These are phyloP conservation scores for Drosophila pandora DNA, from an alignment of 1,140 invertebrate genomes.

Conservation along the genomic window DNA sequence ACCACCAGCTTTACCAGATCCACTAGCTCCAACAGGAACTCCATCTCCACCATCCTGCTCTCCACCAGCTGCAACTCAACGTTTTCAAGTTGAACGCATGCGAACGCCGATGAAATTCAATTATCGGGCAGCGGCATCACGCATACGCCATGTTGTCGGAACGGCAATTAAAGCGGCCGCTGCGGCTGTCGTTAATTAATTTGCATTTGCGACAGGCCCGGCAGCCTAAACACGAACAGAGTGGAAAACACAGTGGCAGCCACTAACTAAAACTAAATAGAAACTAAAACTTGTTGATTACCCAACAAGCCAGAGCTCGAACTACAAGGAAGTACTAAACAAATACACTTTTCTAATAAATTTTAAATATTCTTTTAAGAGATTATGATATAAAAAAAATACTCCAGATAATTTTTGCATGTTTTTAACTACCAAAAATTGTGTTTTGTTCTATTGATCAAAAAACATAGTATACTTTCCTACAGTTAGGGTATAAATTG, in stretches of 20 bases:
- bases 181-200: constrained; percentile 70
- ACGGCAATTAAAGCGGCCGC: constrained; percentile 70
- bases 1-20: constrained; percentile 26
- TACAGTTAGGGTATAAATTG: constrained; percentile 16
- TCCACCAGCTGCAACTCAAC: constrained; percentile 34
- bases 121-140: constrained; percentile 68
- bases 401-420: too few relatives aligned
- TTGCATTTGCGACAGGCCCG: constrained; percentile 66
- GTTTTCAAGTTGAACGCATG: constrained; percentile 55
- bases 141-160: constrained; percentile 72
- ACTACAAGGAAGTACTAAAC: constrained; percentile 6
- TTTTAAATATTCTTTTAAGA: neutral
- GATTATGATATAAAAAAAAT: too few relatives aligned
- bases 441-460: neutral
- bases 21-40: constrained; percentile 13
- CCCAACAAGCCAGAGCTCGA: constrained; percentile 10
- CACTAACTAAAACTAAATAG: constrained; percentile 12
- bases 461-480: neutral
- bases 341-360: neutral
- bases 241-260: constrained; percentile 12
- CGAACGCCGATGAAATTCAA: constrained; percentile 69
- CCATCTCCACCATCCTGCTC: neutral
- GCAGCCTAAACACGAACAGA: constrained; percentile 6
- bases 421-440: too few relatives aligned
- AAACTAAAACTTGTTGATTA: constrained; percentile 71